A percentile compares a stretch with the other conserved stretches of the same genome.
phyloP scores from a whole-genome alignment of 2,113 vertebrate species.

The Ptilorrhoa leucosticta region DNA sequence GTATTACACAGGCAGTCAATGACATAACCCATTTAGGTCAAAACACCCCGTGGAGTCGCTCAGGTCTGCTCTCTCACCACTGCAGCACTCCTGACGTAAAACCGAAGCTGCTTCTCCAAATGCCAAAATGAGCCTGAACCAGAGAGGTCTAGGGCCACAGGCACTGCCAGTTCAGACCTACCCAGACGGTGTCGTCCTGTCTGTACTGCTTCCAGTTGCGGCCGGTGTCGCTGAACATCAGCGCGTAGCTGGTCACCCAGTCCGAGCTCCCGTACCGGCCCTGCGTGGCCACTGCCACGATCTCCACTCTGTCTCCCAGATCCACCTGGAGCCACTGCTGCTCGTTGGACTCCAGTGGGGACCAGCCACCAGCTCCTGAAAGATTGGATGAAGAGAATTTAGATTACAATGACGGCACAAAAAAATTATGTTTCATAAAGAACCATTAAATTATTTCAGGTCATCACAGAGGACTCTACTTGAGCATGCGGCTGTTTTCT shows the following conservation, averaged over 20 bases:
- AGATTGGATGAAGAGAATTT: neutral
- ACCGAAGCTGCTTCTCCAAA: neutral
- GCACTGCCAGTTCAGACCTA: constrained; percentile 30
- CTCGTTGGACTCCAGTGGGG: constrained; percentile 80
- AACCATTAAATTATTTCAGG: neutral
- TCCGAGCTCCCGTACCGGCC: constrained; percentile 90
- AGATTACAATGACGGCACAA: neutral
- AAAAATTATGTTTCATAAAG: neutral
- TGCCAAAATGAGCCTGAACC: neutral
- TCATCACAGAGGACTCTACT: neutral
- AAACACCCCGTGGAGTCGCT: neutral
- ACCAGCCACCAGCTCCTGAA: constrained; percentile 94
- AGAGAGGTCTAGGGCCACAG: neutral
- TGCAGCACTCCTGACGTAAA: neutral
- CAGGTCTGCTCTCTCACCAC: neutral
- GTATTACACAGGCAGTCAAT: neutral
- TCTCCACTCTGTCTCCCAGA: constrained; percentile 87
- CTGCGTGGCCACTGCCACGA: constrained; percentile 90
- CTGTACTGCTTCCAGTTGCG: constrained; percentile 89
- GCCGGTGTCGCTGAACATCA: constrained; percentile 94
- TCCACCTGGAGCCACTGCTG: constrained; percentile 97
- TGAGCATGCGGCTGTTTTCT: neutral
- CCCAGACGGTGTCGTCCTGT: constrained; percentile 82
- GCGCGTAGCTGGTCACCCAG: constrained; percentile 88
- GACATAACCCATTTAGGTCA: neutral